These are phyloP conservation scores for Trichonephila clavipes DNA, from an alignment of 1,140 invertebrate genomes.

Conservation along the genomic window DNA sequence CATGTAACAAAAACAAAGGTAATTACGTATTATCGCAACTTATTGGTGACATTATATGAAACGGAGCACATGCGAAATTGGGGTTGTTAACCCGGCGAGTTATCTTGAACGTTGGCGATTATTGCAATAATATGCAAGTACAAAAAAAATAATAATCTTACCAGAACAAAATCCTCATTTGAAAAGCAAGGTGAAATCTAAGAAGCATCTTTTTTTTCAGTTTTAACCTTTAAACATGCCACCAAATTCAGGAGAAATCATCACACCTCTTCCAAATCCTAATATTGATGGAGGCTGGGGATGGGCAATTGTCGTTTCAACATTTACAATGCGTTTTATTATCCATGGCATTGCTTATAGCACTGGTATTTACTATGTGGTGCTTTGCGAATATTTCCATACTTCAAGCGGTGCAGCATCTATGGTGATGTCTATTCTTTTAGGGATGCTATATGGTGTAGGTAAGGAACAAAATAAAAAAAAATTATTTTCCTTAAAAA, in stretches of 20 bases:
- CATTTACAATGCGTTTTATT: constrained; percentile 95
- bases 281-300: constrained; percentile 89
- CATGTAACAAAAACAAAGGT: too few species aligned
- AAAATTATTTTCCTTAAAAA: not conserved
- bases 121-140: too few species aligned
- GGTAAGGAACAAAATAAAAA: constrained; percentile 79
- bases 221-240: too few species aligned
- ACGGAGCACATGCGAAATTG: too few species aligned
- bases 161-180: too few species aligned
- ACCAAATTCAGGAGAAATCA: not conserved
- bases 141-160: too few species aligned
- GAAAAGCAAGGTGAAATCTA: too few species aligned
- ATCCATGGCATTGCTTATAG: constrained; percentile 79
- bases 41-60: too few species aligned
- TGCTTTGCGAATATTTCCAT: not conserved
- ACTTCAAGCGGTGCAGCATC: not conserved
- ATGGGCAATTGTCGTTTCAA: constrained; percentile 89
- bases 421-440: not conserved
- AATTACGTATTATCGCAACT: too few species aligned
- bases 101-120: too few species aligned
- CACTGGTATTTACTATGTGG: not conserved
- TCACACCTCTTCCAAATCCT: not conserved
- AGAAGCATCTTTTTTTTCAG: too few species aligned
- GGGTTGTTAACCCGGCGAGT: too few species aligned
- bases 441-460: constrained; percentile 86